Conservation (phyloP, 1,140 invertebrate genomes). For the Leptonema lineaticorne region DNA sequence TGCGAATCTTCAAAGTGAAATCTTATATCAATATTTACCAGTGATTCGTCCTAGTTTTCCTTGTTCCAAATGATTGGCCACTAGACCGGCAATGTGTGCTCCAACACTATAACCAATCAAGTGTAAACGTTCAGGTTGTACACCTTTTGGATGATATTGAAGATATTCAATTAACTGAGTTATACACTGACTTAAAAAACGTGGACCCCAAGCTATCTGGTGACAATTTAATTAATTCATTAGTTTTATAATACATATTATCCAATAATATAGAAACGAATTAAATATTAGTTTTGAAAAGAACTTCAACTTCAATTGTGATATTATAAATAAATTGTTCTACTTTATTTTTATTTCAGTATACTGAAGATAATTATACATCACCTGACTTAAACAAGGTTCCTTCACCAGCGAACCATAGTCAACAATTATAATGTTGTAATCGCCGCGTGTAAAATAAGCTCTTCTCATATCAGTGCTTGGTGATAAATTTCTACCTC, state of each 20-base stretch:
- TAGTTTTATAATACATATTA: no score
- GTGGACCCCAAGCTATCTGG: conserved; percentile 80
- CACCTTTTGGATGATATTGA: conserved; percentile 71
- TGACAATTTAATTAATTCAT: conserved; percentile 20
- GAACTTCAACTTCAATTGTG: no score
- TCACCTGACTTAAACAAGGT: conserved; percentile 71
- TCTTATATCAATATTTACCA: conserved; percentile 52
- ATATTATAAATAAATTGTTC: background rate
- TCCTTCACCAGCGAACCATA: conserved; percentile 78
- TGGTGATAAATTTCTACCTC: conserved; percentile 73
- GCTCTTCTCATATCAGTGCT: conserved; percentile 80
- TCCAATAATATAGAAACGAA: no score
- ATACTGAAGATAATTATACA: no score
- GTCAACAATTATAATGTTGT: conserved; percentile 87
- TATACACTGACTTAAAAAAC: conserved; percentile 78
- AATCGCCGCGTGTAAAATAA: conserved; percentile 76
- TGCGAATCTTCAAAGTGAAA: background rate
- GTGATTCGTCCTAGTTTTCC: conserved; percentile 79
- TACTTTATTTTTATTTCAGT: background rate
- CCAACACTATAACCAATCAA: conserved; percentile 84
- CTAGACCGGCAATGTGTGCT: conserved; percentile 79
- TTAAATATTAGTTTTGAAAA: no score
- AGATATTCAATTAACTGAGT: conserved; percentile 78
- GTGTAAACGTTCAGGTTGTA: conserved; percentile 72
- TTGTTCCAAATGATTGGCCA: conserved; percentile 70